A percentile compares a stretch with the other conserved stretches of the same genome.
Evolutionary conservation across 2,888 invertebrate genomes (phyloP).

Genomic region (Ormyrus labotus): DNA sequence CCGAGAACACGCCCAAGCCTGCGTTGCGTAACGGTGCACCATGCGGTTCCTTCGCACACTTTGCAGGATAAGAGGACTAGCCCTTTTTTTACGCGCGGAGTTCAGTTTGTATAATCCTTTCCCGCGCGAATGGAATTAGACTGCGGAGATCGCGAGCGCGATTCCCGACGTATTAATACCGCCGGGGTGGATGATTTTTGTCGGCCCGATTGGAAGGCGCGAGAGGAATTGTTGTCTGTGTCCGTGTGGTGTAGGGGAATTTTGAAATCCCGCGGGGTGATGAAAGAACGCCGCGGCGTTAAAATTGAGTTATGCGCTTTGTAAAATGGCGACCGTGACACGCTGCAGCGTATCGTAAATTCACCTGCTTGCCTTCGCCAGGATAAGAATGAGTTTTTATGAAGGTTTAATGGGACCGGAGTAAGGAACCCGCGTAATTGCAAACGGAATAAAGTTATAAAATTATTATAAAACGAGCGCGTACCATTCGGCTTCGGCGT

Average conservation of each 20-base stretch:
- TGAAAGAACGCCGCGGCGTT: slow-evolving; percentile 15
- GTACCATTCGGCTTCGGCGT: too few species aligned
- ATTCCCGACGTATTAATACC: slow-evolving; percentile 53
- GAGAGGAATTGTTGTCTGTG: neutral
- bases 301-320: neutral
- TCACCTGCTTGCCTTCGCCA: too few species aligned
- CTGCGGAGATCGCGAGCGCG: slow-evolving; percentile 29
- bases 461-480: too few species aligned
- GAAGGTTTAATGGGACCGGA: too few species aligned
- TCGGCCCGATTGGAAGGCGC: slow-evolving; percentile 23
- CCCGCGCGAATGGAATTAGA: slow-evolving; percentile 30
- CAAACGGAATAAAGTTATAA: neutral
- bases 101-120: too few species aligned
- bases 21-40: slow-evolving; percentile 64
- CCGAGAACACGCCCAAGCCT: slow-evolving; percentile 62
- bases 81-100: slow-evolving; percentile 6
- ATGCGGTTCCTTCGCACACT: slow-evolving; percentile 13
- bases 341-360: too few species aligned
- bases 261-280: neutral
- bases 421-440: neutral
- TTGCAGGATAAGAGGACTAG: neutral
- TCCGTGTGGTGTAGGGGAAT: neutral
- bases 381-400: too few species aligned
- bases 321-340: too few species aligned
- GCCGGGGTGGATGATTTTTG: slow-evolving; percentile 30